phyloP scores from a whole-genome alignment of 2,888 invertebrate genomes.

The Fissipunctia ypsillon region DNA sequence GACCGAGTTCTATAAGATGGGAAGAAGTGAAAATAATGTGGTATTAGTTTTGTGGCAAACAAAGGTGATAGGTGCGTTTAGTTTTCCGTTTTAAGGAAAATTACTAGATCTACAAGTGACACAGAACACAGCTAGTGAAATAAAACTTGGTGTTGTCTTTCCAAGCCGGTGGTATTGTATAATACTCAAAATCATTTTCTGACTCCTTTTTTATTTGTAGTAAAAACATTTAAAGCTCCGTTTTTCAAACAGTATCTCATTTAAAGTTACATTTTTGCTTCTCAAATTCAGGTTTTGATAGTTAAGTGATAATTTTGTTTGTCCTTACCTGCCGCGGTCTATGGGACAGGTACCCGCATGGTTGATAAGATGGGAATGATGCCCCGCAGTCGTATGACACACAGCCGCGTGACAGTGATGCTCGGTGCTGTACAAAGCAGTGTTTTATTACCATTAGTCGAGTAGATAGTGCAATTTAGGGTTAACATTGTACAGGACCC shows the following conservation, averaged over 20 bases:
- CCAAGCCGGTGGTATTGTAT: constrained; percentile 22
- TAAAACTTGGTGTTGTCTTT: constrained; percentile 28
- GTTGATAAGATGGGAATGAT: constrained; percentile 85
- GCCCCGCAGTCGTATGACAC: constrained; percentile 89
- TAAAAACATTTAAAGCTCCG: neutral
- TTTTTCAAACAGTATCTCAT: neutral
- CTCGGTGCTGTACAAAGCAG: constrained; percentile 90
- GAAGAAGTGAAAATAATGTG: neutral
- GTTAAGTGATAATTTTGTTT: neutral
- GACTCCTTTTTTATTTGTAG: neutral
- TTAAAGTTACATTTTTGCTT: neutral
- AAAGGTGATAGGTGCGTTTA: constrained; percentile 2
- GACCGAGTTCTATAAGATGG: constrained; percentile 94
- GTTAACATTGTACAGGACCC: neutral
- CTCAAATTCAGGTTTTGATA: neutral
- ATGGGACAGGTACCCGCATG: constrained; percentile 85
- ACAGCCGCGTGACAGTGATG: constrained; percentile 93
- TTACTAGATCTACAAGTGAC: constrained; percentile 13
- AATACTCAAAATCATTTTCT: neutral
- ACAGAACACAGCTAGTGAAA: constrained; percentile 20
- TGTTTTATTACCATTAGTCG: constrained; percentile 52
- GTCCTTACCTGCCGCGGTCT: constrained; percentile 85
- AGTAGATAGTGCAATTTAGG: constrained; percentile 36
- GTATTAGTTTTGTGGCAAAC: constrained; percentile 17
- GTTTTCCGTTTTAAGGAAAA: constrained; percentile 13